These are phyloP conservation scores for Xanthorhoe designata DNA, from an alignment of 2,888 invertebrate species.

Conservation along the genomic window DNA sequence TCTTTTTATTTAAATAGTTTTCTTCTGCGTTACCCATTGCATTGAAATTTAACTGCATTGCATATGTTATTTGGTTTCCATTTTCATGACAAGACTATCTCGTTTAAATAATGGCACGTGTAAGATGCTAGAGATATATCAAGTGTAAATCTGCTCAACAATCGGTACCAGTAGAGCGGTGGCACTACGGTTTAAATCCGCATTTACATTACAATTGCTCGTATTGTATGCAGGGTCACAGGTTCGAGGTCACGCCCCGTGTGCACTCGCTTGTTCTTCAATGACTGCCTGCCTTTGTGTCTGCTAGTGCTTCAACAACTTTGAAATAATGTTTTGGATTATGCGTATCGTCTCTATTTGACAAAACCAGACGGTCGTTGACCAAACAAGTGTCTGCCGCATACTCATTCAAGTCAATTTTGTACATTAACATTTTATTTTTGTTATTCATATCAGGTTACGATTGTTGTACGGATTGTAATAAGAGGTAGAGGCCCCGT, in stretches of 20 bases:
- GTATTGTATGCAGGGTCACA: constrained; percentile 77
- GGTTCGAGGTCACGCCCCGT: constrained; percentile 77
- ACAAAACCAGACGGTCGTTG: constrained; percentile 52
- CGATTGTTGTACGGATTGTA: constrained; percentile 50
- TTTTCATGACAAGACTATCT: constrained; percentile 12
- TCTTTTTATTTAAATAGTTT: constrained; percentile 10
- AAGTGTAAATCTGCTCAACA: constrained; percentile 47
- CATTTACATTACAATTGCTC: constrained; percentile 79
- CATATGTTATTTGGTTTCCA: constrained; percentile 7
- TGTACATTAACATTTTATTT: constrained; percentile 46
- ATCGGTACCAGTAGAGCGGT: constrained; percentile 64
- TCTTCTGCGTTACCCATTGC: constrained; percentile 4
- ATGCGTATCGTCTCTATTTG: constrained; percentile 16
- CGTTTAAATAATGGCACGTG: constrained; percentile 19
- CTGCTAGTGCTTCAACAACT: constrained; percentile 28
- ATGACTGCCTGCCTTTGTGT: constrained; percentile 55
- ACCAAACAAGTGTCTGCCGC: constrained; percentile 40
- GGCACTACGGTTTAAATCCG: constrained; percentile 67
- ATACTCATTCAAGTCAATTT: constrained; percentile 37
- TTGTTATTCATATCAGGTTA: constrained; percentile 56
- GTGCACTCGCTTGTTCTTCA: constrained; percentile 58
- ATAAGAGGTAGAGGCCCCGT: constrained; percentile 49
- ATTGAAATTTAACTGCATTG: constrained; percentile 6
- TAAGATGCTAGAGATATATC: constrained; percentile 17
- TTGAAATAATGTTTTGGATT: constrained; percentile 14